Percentiles rank a stretch among this genome's conserved stretches.
phyloP scores from a whole-genome alignment of 2,888 invertebrate genomes.

The Limnephilus lunatus region DNA sequence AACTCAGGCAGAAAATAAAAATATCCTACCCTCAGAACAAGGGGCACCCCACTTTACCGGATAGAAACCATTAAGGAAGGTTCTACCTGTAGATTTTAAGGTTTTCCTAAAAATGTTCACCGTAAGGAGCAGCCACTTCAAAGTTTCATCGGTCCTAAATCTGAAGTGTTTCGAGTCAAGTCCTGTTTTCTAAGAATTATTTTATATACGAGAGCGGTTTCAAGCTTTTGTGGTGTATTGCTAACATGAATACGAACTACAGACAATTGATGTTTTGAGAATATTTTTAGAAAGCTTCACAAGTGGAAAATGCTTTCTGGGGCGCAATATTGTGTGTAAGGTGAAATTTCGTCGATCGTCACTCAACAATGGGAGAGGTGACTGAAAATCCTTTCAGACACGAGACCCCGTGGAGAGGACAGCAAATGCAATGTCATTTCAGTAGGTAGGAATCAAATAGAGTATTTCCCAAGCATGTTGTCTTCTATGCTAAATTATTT shows the following conservation, averaged over 20 bases:
- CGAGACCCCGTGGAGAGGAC: too few species aligned
- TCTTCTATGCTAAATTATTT: too few species aligned
- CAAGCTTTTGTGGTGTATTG: not conserved
- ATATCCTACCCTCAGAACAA: not conserved
- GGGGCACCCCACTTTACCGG: not conserved
- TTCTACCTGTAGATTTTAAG: not conserved
- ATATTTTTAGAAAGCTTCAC: not conserved
- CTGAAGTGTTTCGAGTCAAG: not conserved
- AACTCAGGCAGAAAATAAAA: not conserved
- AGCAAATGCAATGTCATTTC: too few species aligned
- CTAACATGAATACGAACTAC: not conserved
- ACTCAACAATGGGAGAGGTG: not conserved
- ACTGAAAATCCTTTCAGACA: too few species aligned
- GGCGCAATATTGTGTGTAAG: not conserved
- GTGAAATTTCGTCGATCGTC: not conserved
- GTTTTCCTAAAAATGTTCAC: not conserved
- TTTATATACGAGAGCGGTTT: not conserved
- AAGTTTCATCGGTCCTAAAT: slow-evolving; percentile 12
- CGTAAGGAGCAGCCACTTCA: slow-evolving; percentile 1
- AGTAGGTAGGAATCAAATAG: too few species aligned
- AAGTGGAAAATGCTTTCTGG: not conserved
- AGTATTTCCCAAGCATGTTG: too few species aligned
- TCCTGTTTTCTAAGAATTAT: not conserved
- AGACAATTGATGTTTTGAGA: not conserved
- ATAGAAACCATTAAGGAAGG: slow-evolving; percentile 8